Conservation (phyloP, 2,113 vertebrate species). For the Callithrix jacchus region DNA sequence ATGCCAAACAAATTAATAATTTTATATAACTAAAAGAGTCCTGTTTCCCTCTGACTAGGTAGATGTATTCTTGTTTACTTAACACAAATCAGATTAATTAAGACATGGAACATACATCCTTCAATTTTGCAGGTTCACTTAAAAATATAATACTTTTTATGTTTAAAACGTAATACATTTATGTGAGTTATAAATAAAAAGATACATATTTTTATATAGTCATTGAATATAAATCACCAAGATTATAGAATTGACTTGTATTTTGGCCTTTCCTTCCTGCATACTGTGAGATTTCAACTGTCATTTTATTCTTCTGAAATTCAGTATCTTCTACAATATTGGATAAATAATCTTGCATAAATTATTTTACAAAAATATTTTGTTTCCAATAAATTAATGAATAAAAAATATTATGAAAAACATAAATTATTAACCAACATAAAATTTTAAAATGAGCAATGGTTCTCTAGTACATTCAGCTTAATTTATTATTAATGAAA, state of each 20-base stretch:
- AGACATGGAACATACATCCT: neutral
- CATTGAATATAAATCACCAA: neutral
- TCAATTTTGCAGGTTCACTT: neutral
- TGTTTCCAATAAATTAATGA: neutral
- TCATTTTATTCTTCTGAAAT: neutral
- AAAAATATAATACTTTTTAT: no score
- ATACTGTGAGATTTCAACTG: neutral
- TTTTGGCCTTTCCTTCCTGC: neutral
- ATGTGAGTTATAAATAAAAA: neutral
- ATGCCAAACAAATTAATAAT: neutral
- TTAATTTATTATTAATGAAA: neutral
- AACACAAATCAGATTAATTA: neutral
- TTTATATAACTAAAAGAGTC: neutral
- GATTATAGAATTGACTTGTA: neutral
- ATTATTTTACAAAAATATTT: neutral
- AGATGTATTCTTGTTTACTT: neutral
- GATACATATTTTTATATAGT: neutral
- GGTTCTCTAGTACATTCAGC: neutral
- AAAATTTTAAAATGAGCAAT: neutral
- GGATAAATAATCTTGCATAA: neutral
- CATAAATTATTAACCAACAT: neutral
- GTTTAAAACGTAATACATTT: neutral
- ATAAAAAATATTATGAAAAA: neutral
- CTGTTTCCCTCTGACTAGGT: neutral
- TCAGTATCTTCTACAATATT: neutral